Percentiles rank a stretch among this genome's conserved stretches.
phyloP scores from a whole-genome alignment of 2,113 vertebrate species.

The Ancistrus triradiatus region DNA sequence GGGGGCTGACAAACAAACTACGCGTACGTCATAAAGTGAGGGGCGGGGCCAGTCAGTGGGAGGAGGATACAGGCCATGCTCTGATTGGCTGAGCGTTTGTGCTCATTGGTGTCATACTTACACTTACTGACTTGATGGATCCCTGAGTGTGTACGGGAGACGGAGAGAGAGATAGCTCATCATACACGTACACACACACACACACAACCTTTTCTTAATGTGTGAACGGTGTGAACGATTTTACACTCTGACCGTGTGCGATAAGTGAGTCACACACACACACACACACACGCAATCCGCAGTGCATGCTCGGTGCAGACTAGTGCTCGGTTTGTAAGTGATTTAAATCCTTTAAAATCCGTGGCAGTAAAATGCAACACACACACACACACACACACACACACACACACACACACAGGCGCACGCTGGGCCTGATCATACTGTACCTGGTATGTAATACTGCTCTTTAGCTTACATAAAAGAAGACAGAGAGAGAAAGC shows the following conservation, averaged over 20 bases:
- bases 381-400: too few relatives aligned
- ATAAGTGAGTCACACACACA: constrained; percentile 17
- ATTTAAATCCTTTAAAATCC: too few relatives aligned
- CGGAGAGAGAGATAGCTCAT: constrained; percentile 33
- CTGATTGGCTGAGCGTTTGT: constrained; percentile 9
- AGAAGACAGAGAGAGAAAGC: constrained; percentile 39
- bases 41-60: constrained; percentile 12
- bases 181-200: constrained; percentile 41
- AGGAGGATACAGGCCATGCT: neutral
- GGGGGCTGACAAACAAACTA: too few relatives aligned
- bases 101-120: constrained; percentile 36
- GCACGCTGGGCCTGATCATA: too few relatives aligned
- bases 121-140: constrained; percentile 50
- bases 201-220: neutral
- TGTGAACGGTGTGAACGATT: constrained; percentile 38
- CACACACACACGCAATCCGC: neutral
- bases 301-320: neutral
- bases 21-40: too few relatives aligned
- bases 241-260: too few relatives aligned
- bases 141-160: constrained; percentile 38
- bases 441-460: constrained; percentile 98
- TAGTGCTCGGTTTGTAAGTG: neutral
- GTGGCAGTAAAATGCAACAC: neutral
- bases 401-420: too few relatives aligned
- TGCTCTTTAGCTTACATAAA: constrained; percentile 96